Evolutionary conservation across 2,888 invertebrate genomes (phyloP).

Genomic region (Eupeodes latifasciatus): DNA sequence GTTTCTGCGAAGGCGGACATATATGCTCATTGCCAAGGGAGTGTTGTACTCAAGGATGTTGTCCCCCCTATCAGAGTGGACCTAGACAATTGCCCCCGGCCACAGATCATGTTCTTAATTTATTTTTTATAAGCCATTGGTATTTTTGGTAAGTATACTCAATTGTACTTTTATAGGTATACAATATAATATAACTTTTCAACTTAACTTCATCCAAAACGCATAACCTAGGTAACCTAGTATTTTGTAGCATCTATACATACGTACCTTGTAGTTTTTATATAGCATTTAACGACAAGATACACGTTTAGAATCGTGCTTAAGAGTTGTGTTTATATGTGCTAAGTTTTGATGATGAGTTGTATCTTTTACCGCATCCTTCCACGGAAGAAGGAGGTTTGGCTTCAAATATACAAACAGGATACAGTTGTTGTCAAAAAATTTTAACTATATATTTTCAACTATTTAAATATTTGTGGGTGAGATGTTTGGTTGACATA

Average conservation of each 20-base stretch:
- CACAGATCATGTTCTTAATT: slow-evolving; percentile 86
- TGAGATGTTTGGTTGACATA: no score
- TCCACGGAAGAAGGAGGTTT: neutral
- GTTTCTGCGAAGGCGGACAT: slow-evolving; percentile 88
- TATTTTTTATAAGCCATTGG: slow-evolving; percentile 89
- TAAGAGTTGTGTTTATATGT: slow-evolving; percentile 35
- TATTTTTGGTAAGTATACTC: slow-evolving; percentile 86
- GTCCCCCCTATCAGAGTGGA: slow-evolving; percentile 84
- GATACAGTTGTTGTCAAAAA: no score
- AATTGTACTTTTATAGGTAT: no score
- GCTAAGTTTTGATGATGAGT: slow-evolving; percentile 4
- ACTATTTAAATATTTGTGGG: no score
- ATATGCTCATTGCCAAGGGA: slow-evolving; percentile 90
- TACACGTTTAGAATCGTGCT: slow-evolving; percentile 39
- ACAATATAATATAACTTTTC: slow-evolving; percentile 45
- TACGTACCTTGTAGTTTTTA: neutral
- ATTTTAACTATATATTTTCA: no score
- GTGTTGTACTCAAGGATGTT: slow-evolving; percentile 90
- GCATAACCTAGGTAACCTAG: neutral
- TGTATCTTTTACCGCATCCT: neutral
- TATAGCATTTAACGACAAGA: slow-evolving; percentile 9
- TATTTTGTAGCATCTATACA: neutral
- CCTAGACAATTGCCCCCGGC: slow-evolving; percentile 85
- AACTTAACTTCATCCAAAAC: neutral
- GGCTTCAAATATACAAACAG: no score